Base-by-base conservation (phyloP, 2,888 invertebrate genomes). In the Cantharis rustica region DNA sequence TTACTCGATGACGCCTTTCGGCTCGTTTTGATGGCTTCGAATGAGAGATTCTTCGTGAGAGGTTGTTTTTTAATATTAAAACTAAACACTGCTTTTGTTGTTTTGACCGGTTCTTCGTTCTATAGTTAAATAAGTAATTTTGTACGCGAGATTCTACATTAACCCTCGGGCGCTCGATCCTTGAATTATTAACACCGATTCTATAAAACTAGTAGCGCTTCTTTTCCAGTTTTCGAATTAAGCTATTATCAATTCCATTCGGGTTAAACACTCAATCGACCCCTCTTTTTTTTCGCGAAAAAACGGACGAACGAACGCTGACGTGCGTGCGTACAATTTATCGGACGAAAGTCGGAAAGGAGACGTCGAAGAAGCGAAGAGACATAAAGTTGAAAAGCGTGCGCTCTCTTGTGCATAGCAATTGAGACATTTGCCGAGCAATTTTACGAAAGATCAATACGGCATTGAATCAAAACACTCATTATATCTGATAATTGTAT, bases 401-500 rank as follows among this genome's bases (percentile, higher is more conserved):
- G 71, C 62, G 62, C 16, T 73, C 66, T 61, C n/a, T 63, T 71
- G 47, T 76, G 75, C 76, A 79, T 78, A 68, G 80, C 81, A 83
- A 86, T 85, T 85, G 84, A 85, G 85, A 84, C 86, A 85, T 85
- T 84, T 82, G 80, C 82, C 85, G 82, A 83, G 84, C 85, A 66
- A 66, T 85, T 82, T 83, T 69, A 16, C 76, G 79, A 80, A 80
- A 81, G 82, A 84, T 84, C 83, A 83, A 84, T 83, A 83, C 82
- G 23, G 82, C 84, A 84, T 82, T 84, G 86, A 84, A 86, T 86
- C 85, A 86, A 86, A 86, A 85, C 86, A 84, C 84, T 86, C 85
- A 85, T 86, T 86, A 86, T 85, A 81, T 81, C 79, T 70, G 77
- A 75, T 79, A 75, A 78, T 80, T 75, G 79, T 63, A 78, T 80